Evolutionary conservation across 2,797 vertebrate genomes (phyloP).

Genomic region (Micrastur ruficollis): DNA sequence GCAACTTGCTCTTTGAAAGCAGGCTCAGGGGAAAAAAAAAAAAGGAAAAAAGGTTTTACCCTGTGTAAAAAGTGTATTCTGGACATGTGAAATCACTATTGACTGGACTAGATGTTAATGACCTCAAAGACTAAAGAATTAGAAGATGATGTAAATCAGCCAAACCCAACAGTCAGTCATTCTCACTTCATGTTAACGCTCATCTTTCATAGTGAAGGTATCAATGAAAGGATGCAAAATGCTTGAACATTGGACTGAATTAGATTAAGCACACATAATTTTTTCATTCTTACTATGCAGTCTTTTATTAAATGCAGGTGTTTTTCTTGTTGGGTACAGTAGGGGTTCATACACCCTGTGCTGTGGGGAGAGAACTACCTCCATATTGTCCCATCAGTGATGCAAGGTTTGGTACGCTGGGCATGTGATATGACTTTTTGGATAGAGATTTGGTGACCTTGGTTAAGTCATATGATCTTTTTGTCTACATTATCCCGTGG

Average conservation of each 20-base stretch:
- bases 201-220: not conserved
- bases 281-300: not conserved
- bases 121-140: not conserved
- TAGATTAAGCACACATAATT: not conserved
- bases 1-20: not conserved
- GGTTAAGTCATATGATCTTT: not conserved
- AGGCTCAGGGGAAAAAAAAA: rapidly evolving
- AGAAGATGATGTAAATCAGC: not conserved
- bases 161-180: not conserved
- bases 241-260: not conserved
- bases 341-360: not conserved
- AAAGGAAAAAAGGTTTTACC: not conserved
- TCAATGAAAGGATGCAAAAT: not conserved
- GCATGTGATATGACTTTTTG: not conserved
- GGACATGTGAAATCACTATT: not conserved
- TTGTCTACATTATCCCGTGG: not conserved
- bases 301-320: not conserved
- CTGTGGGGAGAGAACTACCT: not conserved
- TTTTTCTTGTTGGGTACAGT: not conserved
- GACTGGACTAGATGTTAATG: not conserved
- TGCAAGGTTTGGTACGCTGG: not conserved
- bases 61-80: not conserved
- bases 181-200: not conserved
- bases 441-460: conserved; percentile 38
- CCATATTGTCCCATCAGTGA: not conserved